phyloP scores from a whole-genome alignment of 2,113 vertebrate genomes.

The Rhinoderma darwinii region DNA sequence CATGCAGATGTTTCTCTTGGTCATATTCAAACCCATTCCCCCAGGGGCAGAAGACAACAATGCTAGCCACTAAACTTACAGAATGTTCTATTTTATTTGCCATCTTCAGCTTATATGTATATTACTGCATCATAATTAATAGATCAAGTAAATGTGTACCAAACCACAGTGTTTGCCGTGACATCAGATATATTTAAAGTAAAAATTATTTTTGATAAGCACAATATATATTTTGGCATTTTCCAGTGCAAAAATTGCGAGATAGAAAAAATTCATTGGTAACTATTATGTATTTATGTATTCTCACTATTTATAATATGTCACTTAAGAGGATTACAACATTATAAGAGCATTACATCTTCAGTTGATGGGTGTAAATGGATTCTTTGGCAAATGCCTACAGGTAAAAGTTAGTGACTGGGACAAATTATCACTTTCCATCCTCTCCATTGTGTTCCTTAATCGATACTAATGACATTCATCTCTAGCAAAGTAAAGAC shows the following conservation, averaged over 20 bases:
- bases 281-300: neutral
- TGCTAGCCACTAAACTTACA: no score
- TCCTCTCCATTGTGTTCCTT: slow-evolving; percentile 61
- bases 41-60: no score
- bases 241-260: neutral
- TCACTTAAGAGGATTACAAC: neutral
- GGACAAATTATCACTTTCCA: slow-evolving; percentile 59
- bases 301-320: neutral
- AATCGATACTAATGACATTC: slow-evolving; percentile 62
- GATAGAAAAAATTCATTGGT: neutral
- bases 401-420: slow-evolving; percentile 61
- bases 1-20: no score
- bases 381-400: slow-evolving; percentile 53
- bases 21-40: no score
- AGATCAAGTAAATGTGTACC: no score
- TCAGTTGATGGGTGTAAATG: slow-evolving; percentile 41
- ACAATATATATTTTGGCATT: neutral
- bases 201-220: neutral
- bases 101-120: no score
- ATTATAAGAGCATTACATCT: slow-evolving; percentile 14
- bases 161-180: no score
- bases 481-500: slow-evolving; percentile 62
- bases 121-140: no score
- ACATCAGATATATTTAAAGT: no score
- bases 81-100: no score